Conservation (phyloP, 1,140 invertebrate genomes). For the Colletes latitarsis region DNA sequence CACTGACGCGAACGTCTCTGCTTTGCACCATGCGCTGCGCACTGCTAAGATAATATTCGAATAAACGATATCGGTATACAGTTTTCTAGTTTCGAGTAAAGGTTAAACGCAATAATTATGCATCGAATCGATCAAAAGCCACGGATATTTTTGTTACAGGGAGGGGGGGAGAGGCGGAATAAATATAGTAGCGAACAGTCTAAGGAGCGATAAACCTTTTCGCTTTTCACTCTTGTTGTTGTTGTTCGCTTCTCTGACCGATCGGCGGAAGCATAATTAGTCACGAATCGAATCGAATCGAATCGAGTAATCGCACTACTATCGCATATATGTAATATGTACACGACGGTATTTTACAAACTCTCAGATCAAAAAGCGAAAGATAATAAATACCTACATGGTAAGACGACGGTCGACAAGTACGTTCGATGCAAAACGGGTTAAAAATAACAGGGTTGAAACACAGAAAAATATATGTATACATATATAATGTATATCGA, state of each 20-base stretch:
- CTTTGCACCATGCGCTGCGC: conserved; percentile 26
- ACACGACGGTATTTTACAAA: conserved; percentile 36
- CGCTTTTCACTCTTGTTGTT: neutral
- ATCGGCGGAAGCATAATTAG: neutral
- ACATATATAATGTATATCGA: conserved; percentile 5
- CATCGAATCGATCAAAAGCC: neutral
- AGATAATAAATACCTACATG: conserved; percentile 51
- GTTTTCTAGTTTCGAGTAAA: neutral
- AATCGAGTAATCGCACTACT: conserved; percentile 8
- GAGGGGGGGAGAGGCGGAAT: neutral
- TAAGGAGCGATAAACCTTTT: neutral
- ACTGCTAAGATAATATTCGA: neutral
- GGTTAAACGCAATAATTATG: neutral
- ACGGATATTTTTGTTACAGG: neutral
- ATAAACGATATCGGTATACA: neutral
- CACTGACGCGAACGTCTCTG: conserved; percentile 24
- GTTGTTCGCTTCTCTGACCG: neutral
- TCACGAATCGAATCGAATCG: conserved; percentile 17
- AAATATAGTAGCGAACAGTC: neutral
- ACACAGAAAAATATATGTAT: conserved; percentile 10
- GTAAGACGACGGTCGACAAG: conserved; percentile 66
- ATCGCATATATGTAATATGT: conserved; percentile 32
- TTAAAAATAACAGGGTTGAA: conserved; percentile 32
- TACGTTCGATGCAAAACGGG: conserved; percentile 56
- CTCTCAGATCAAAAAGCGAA: conserved; percentile 45